A percentile compares a stretch with the other conserved stretches of the same genome.
Conservation (phyloP, 2,113 vertebrate species). For the Edolisoma coerulescens region DNA sequence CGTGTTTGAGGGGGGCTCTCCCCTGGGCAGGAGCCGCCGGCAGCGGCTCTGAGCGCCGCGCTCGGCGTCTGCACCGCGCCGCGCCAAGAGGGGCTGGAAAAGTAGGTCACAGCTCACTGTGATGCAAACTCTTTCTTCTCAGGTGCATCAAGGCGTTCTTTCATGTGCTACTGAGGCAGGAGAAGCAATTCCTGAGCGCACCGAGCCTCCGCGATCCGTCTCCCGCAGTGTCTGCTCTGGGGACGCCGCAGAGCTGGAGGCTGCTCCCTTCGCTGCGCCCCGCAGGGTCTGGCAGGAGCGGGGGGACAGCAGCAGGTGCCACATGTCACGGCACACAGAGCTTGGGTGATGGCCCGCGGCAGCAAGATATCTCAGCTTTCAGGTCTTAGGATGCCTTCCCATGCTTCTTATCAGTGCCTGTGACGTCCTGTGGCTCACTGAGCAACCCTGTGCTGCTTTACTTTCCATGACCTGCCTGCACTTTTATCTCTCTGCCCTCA, state of each 20-base stretch:
- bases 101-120: neutral
- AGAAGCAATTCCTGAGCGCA: neutral
- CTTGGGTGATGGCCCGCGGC: neutral
- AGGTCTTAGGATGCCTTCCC: neutral
- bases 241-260: rapidly evolving
- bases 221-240: rapidly evolving
- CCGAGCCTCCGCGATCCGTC: neutral
- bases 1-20: neutral
- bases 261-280: neutral
- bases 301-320: neutral
- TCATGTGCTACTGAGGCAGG: neutral
- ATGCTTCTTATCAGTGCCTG: neutral
- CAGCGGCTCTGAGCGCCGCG: neutral
- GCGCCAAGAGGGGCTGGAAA: neutral
- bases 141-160: neutral
- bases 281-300: neutral
- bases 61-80: neutral
- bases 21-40: neutral
- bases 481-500: neutral
- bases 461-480: neutral
- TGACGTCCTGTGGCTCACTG: neutral
- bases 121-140: neutral
- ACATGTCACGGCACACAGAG: neutral
- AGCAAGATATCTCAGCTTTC: neutral
- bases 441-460: neutral